Base-by-base conservation (phyloP, 2,113 vertebrate genomes). In the Sylvilagus bachmani region DNA sequence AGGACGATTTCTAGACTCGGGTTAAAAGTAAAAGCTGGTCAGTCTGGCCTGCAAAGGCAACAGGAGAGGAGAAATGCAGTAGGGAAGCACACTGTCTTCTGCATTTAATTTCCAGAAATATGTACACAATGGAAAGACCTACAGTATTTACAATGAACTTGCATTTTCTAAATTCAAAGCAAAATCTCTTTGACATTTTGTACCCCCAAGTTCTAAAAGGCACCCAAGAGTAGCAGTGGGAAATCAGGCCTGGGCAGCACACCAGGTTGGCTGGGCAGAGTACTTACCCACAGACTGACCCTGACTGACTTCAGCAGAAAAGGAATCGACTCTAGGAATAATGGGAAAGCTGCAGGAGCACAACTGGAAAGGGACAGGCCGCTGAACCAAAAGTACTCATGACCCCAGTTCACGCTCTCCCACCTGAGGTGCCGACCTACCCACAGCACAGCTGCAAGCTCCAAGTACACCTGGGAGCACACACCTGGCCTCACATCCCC, bases 1-100 rank as follows among this genome's bases (percentile, higher is more conserved):
- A 79, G 31, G 21, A 89, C 89, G 70, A 74, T 61, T 61, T 84
- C 25, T 86, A 70, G 89, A 10, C 13, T 25, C 86, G 75, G 10
- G 31, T 49, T 49, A 77, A 38, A 92, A 71, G 58, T 31, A 91
- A 95, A 89, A 89, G 24, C 53, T 21, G 75, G 83, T 91, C 53
- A 85, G 93, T 83, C 19, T 77, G 70, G 53, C 27, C 11, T 55
- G 70, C 51, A 82, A 91, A 86, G 44, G 61, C 29, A 24, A 5
- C 0, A 62, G 51, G 66, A 86, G 55, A 91, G 1, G 38, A 78
- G 38, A 86, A 49, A 44, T 74, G 13, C 5, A 33, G 73, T 36
- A 44, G 38, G 17, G 16, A 80, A 31, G 53, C 12, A 89, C 0
- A 64, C n/a, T 6, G 31, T 86, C 62, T 64, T 80, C 2, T 51